phyloP scores from a whole-genome alignment of 2,113 vertebrate genomes.

The Zapus hudsonius region DNA sequence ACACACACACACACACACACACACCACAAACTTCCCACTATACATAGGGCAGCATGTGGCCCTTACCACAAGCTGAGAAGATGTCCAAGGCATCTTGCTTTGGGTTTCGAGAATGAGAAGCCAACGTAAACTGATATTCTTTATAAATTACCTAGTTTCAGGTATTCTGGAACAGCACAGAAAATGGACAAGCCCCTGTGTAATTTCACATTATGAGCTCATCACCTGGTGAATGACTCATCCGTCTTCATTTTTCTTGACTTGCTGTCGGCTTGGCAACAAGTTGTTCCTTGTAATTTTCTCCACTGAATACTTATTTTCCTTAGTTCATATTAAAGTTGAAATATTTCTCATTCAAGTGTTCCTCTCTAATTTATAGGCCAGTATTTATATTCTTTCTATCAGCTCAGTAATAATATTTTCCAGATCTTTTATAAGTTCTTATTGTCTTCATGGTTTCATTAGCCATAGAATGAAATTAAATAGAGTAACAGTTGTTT shows the following conservation, averaged over 20 bases:
- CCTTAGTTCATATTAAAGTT: conserved; percentile 33
- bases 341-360: conserved; percentile 60
- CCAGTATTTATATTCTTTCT: conserved; percentile 59
- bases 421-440: conserved; percentile 61
- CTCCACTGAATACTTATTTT: conserved; percentile 51
- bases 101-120: not conserved
- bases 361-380: conserved; percentile 58
- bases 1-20: not conserved
- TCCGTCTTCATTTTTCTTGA: conserved; percentile 16
- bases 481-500: conserved; percentile 76
- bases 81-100: not conserved
- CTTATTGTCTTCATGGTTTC: conserved; percentile 72
- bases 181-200: not conserved
- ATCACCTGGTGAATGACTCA: not conserved
- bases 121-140: not conserved
- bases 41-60: not conserved
- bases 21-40: not conserved
- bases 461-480: conserved; percentile 74
- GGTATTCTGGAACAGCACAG: not conserved
- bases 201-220: not conserved
- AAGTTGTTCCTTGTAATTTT: conserved; percentile 11
- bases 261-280: conserved; percentile 33
- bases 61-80: not conserved
- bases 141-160: not conserved
- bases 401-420: conserved; percentile 67